Evolutionary conservation across 92 coral and sea anemone species (phyloP).

Genomic region (Heliopora coerulea): DNA sequence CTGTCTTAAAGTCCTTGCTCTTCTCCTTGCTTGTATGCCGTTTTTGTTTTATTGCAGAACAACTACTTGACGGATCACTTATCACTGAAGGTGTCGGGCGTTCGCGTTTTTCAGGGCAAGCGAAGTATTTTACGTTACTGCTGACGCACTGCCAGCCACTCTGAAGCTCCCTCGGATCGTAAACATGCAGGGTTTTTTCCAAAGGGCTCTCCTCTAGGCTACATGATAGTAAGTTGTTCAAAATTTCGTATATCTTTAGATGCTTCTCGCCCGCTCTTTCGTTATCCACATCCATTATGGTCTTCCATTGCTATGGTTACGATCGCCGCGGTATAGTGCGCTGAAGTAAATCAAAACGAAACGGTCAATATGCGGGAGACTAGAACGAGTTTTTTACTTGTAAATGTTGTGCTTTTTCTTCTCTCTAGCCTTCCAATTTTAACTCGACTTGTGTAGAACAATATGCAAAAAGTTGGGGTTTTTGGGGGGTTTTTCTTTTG

Average conservation of each 20-base stretch:
- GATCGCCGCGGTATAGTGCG: background rate
- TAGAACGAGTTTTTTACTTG: no score
- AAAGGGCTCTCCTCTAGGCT: slow-evolving; percentile 18
- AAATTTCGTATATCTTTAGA: slow-evolving; percentile 20
- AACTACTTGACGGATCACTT: slow-evolving; percentile 16
- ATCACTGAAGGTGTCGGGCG: background rate
- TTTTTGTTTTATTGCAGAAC: background rate
- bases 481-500: no score
- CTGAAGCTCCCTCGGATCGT: slow-evolving; percentile 36
- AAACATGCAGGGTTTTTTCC: slow-evolving; percentile 24
- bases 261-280: background rate
- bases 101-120: slow-evolving; percentile 6
- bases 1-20: background rate
- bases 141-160: slow-evolving; percentile 32
- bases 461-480: no score
- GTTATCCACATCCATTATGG: slow-evolving; percentile 7
- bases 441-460: no score
- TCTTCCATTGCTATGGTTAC: slow-evolving; percentile 5
- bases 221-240: slow-evolving; percentile 30
- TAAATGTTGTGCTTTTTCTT: no score
- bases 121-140: slow-evolving; percentile 27
- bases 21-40: slow-evolving; percentile 3
- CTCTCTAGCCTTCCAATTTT: no score
- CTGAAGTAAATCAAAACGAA: background rate
- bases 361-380: no score